A percentile compares a stretch with the other conserved stretches of the same genome.
phyloP scores from a whole-genome alignment of 2,888 invertebrate genomes.

The Chrysolina oricalcia region DNA sequence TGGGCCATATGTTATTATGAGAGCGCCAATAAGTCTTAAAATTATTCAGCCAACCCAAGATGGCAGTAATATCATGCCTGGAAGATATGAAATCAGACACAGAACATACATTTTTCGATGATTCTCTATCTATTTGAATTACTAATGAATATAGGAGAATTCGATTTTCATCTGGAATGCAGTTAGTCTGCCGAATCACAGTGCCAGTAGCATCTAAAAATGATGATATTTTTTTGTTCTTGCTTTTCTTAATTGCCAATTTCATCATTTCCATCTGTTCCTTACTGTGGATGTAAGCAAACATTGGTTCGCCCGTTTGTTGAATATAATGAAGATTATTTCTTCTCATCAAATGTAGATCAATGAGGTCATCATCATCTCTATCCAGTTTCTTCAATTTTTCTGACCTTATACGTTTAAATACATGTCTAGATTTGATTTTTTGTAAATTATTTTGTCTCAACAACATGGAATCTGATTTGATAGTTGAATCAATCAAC shows the following conservation, averaged over 20 bases:
- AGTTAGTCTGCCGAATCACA: constrained; percentile 29
- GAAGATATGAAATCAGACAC: constrained; percentile 32
- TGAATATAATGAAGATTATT: constrained; percentile 28
- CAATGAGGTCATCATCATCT: constrained; percentile 27
- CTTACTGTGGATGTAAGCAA: too few relatives aligned
- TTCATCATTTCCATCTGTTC: constrained; percentile 26
- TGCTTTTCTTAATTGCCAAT: background rate
- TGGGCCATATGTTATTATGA: constrained; percentile 28
- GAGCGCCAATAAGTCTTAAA: constrained; percentile 27
- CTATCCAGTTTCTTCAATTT: constrained; percentile 8
- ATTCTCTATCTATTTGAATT: constrained; percentile 21
- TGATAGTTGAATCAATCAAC: constrained; percentile 20
- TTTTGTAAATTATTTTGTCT: constrained; percentile 23
- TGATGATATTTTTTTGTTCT: constrained; percentile 12
- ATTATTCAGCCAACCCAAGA: constrained; percentile 28
- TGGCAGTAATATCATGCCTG: constrained; percentile 25
- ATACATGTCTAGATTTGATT: constrained; percentile 17
- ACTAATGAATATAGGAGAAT: constrained; percentile 28
- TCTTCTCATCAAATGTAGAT: constrained; percentile 26
- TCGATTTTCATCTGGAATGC: constrained; percentile 22
- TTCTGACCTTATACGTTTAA: constrained; percentile 30
- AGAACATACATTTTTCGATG: constrained; percentile 23
- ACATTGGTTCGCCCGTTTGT: constrained; percentile 34
- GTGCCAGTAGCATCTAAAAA: constrained; percentile 31
- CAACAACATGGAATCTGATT: constrained; percentile 27